Evolutionary conservation across 2,113 vertebrate species (phyloP).

Genomic region (Stictonetta naevosa): DNA sequence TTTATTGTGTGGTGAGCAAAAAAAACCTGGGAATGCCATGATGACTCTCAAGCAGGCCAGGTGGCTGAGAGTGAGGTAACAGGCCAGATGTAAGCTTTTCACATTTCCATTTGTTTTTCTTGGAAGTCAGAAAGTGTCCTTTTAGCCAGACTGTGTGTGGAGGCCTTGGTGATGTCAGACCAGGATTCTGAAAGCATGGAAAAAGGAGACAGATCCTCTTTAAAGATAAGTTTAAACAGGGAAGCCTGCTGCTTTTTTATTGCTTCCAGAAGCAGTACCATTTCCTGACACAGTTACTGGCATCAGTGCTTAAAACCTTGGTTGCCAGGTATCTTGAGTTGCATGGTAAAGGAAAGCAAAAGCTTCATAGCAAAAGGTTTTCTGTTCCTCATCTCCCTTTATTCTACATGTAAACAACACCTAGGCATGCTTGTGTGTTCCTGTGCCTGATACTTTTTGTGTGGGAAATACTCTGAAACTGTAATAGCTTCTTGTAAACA

Average conservation of each 20-base stretch:
- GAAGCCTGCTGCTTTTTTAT: neutral
- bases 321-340: neutral
- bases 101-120: constrained; percentile 35
- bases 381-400: neutral
- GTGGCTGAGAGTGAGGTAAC: constrained; percentile 28
- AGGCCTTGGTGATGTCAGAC: constrained; percentile 5
- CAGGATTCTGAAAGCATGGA: neutral
- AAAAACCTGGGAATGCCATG: neutral
- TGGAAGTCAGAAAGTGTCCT: constrained; percentile 24
- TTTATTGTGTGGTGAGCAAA: constrained; percentile 3
- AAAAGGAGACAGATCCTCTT: neutral
- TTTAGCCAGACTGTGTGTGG: neutral
- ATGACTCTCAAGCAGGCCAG: neutral
- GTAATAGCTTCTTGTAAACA: neutral
- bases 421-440: accelerated
- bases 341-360: neutral
- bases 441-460: neutral
- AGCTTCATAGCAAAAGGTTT: neutral
- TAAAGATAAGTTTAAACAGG: neutral
- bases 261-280: constrained; percentile 1
- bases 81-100: constrained; percentile 4
- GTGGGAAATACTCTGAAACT: neutral
- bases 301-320: neutral
- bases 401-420: neutral
- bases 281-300: neutral